Percentiles rank a stretch among this genome's conserved stretches.
phyloP scores from a whole-genome alignment of 2,113 vertebrate genomes.

The Pelodiscus sinensis region DNA sequence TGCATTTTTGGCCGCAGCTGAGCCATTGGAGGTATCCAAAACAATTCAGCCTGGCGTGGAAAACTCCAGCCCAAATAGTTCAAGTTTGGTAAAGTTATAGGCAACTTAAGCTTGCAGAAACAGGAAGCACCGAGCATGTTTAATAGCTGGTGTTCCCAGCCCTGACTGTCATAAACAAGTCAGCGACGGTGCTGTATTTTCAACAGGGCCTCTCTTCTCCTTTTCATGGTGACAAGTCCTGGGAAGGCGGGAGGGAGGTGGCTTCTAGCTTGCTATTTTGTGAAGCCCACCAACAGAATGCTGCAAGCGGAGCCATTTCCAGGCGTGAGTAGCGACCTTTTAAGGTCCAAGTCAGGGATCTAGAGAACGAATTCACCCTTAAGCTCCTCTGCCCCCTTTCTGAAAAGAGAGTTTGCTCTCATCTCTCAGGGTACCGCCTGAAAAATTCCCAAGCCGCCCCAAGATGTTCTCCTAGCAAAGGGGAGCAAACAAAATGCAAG shows the following conservation, averaged over 20 bases:
- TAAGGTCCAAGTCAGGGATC: constrained; percentile 42
- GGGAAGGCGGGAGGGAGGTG: neutral
- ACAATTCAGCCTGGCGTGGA: neutral
- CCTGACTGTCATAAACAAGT: neutral
- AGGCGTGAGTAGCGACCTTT: constrained; percentile 66
- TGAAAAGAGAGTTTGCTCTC: neutral
- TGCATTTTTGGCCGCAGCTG: neutral
- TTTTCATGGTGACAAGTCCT: neutral
- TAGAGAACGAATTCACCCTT: neutral
- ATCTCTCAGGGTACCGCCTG: fast-evolving
- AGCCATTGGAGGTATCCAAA: neutral
- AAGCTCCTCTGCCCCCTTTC: neutral
- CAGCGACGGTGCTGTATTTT: neutral
- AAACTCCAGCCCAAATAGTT: neutral
- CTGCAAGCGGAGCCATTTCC: neutral
- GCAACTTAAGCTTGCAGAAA: neutral
- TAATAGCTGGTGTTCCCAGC: neutral
- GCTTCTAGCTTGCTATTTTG: neutral
- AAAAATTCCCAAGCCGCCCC: neutral
- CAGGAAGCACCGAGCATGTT: neutral
- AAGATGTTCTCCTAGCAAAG: neutral
- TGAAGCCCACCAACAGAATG: neutral
- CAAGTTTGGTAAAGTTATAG: neutral
- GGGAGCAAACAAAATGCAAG: neutral
- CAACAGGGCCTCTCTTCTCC: neutral